Percentiles rank a stretch among this genome's conserved stretches.
These are phyloP conservation scores for Sinella curviseta DNA, from an alignment of 1,140 invertebrate species.

Conservation along the genomic window DNA sequence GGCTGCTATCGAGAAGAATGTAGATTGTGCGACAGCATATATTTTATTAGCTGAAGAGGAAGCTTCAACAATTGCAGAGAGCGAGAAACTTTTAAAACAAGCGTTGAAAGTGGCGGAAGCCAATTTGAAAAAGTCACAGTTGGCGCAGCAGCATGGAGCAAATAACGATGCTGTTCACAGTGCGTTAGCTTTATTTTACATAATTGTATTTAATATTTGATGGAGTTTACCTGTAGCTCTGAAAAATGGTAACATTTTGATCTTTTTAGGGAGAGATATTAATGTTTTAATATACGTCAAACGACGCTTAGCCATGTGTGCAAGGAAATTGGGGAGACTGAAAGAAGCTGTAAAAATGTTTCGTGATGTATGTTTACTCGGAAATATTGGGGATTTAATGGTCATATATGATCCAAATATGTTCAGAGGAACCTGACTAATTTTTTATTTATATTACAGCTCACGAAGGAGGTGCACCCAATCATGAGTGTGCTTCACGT, in stretches of 20 bases:
- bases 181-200: constrained; percentile 52
- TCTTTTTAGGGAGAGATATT: constrained; percentile 71
- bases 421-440: neutral
- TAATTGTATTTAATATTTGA: neutral
- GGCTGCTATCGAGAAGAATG: constrained; percentile 83
- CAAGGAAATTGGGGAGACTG: constrained; percentile 85
- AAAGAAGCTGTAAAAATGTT: constrained; percentile 97
- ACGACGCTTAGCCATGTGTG: constrained; percentile 93
- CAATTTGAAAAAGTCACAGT: constrained; percentile 80
- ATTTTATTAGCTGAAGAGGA: constrained; percentile 96
- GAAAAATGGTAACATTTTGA: neutral
- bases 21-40: constrained; percentile 92
- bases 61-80: constrained; percentile 85
- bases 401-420: neutral
- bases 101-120: constrained; percentile 84
- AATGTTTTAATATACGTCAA: constrained; percentile 96
- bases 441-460: constrained; percentile 56
- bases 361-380: constrained; percentile 68
- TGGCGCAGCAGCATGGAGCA: constrained; percentile 73
- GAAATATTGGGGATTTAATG: too few species aligned
- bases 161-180: constrained; percentile 77
- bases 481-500: constrained; percentile 94
- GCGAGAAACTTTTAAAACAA: constrained; percentile 82
- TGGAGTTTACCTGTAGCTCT: neutral
- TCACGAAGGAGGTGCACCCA: constrained; percentile 95